Percentiles rank a stretch among this genome's conserved stretches.
phyloP scores from a whole-genome alignment of 2,797 vertebrate genomes.

The Chaetophractus vellerosus region DNA sequence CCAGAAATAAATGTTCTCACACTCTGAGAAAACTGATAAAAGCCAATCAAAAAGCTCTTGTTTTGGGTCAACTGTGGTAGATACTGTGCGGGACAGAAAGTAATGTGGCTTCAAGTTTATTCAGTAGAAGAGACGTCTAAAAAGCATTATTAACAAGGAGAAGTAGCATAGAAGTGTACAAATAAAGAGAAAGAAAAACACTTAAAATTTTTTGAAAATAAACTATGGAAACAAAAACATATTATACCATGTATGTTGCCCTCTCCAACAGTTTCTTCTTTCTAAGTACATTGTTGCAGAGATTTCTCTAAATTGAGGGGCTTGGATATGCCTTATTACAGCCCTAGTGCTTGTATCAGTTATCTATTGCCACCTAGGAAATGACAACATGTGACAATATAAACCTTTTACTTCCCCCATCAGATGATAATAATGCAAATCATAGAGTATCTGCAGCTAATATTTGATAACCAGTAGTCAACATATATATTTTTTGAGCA shows the following conservation, averaged over 20 bases:
- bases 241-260: neutral
- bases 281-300: neutral
- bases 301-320: neutral
- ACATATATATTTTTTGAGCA: neutral
- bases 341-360: neutral
- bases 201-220: neutral
- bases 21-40: constrained; percentile 63
- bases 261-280: neutral
- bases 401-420: neutral
- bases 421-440: neutral
- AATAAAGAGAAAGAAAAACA: neutral
- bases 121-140: neutral
- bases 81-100: neutral
- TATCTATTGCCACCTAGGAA: neutral
- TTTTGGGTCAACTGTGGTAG: neutral
- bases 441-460: neutral
- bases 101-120: neutral
- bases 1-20: constrained; percentile 77
- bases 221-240: constrained; percentile 21
- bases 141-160: neutral
- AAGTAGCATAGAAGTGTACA: neutral
- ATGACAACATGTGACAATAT: neutral
- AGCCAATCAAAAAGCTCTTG: constrained; percentile 61
- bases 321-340: neutral
- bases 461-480: neutral